phyloP scores from a whole-genome alignment of 2,113 vertebrate genomes.

The Capricornis sumatraensis region DNA sequence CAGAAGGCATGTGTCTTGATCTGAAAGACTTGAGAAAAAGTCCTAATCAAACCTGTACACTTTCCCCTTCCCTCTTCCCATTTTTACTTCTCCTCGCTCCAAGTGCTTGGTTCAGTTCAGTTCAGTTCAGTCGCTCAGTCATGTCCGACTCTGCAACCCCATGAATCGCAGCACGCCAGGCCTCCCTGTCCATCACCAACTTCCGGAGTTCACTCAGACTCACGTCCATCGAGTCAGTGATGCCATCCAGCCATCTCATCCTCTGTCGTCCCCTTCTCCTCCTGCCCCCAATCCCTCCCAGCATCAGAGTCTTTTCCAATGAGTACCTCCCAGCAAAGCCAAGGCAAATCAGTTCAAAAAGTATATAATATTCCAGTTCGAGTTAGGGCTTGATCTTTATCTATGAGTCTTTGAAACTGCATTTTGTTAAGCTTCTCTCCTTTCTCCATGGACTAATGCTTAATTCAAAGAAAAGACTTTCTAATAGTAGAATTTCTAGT shows the following conservation, averaged over 20 bases:
- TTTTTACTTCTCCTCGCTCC: not conserved
- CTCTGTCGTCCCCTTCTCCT: too few relatives aligned
- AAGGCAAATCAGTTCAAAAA: not conserved
- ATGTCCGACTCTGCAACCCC: too few relatives aligned
- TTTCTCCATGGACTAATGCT: not conserved
- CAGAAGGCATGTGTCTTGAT: not conserved
- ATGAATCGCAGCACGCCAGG: too few relatives aligned
- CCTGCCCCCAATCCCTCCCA: too few relatives aligned
- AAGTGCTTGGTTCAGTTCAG: not conserved
- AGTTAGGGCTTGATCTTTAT: not conserved
- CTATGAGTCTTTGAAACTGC: not conserved
- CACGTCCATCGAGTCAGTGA: too few relatives aligned
- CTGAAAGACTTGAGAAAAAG: not conserved
- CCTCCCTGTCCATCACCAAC: too few relatives aligned
- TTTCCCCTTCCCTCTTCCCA: not conserved
- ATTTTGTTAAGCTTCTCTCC: not conserved
- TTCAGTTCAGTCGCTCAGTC: too few relatives aligned
- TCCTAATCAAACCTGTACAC: not conserved
- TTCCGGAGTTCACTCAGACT: too few relatives aligned
- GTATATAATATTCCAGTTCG: fast-evolving
- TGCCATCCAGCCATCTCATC: too few relatives aligned
- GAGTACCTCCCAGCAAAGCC: too few relatives aligned
- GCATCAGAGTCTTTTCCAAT: too few relatives aligned
- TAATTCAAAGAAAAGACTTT: not conserved
- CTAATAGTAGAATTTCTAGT: not conserved